Percentiles rank a stretch among this genome's conserved stretches.
Conservation (phyloP, 2,888 invertebrate species). For the Malthinus flaveolus region DNA sequence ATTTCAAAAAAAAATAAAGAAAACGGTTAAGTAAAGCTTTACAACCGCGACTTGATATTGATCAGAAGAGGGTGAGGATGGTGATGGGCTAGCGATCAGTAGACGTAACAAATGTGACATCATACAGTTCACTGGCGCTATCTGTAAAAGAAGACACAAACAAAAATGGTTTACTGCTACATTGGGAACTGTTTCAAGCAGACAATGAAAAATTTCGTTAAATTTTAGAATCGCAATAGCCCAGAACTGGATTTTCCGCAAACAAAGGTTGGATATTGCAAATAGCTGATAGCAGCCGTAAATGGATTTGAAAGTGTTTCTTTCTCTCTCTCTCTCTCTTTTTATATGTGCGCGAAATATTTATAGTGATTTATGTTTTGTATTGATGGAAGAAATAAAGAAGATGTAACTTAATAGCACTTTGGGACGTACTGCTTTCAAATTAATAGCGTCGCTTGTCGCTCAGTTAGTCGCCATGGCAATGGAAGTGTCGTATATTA, state of each 20-base stretch:
- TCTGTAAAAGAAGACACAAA: slow-evolving; percentile 37
- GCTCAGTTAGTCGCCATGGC: slow-evolving; percentile 8
- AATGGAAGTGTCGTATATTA: slow-evolving; percentile 20
- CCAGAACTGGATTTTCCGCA: slow-evolving; percentile 32
- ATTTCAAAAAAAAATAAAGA: slow-evolving; percentile 27
- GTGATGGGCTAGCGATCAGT: slow-evolving; percentile 41
- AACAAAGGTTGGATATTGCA: slow-evolving; percentile 35
- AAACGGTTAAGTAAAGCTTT: not conserved
- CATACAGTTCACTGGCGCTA: slow-evolving; percentile 42
- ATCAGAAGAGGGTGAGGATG: slow-evolving; percentile 35
- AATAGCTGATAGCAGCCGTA: slow-evolving; percentile 31
- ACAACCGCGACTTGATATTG: slow-evolving; percentile 39
- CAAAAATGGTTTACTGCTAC: slow-evolving; percentile 40
- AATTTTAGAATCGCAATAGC: slow-evolving; percentile 38
- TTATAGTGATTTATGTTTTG: slow-evolving; percentile 8
- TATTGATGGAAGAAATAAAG: slow-evolving; percentile 19
- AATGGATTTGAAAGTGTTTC: slow-evolving; percentile 36
- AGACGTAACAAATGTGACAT: slow-evolving; percentile 46
- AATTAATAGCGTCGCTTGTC: slow-evolving; percentile 17
- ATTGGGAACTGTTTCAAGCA: slow-evolving; percentile 36
- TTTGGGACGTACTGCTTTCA: slow-evolving; percentile 9
- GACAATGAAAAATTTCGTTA: slow-evolving; percentile 41
- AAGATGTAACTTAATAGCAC: slow-evolving; percentile 20
- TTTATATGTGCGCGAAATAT: not conserved
- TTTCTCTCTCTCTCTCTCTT: not conserved